Conservation (phyloP, 2,797 vertebrate genomes). For the Staurois parvus region DNA sequence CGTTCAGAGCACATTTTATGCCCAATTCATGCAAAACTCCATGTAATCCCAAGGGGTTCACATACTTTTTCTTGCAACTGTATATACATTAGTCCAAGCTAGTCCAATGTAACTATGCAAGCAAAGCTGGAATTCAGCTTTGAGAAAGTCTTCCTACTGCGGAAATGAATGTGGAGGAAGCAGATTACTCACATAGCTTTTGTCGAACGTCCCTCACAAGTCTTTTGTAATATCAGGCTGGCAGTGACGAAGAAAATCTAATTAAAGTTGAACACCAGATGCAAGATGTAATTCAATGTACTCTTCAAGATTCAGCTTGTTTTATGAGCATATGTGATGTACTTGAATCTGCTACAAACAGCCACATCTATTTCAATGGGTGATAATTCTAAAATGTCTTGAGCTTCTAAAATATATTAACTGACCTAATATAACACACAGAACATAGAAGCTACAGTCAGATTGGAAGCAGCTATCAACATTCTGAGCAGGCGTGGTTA, state of each 20-base stretch:
- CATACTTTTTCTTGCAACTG: too few species aligned
- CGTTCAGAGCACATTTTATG: too few species aligned
- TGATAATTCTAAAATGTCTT: too few species aligned
- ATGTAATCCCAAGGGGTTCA: too few species aligned
- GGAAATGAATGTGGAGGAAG: background rate
- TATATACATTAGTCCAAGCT: too few species aligned
- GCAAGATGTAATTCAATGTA: slow-evolving; percentile 53
- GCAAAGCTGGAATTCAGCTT: background rate
- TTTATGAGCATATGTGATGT: slow-evolving; percentile 34
- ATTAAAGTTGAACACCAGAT: slow-evolving; percentile 50
- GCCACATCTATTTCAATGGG: background rate
- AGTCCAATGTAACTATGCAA: too few species aligned
- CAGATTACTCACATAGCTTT: background rate
- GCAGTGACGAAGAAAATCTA: slow-evolving; percentile 33
- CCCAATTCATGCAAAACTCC: too few species aligned
- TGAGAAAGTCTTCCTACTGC: background rate
- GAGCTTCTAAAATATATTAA: too few species aligned
- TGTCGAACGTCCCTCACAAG: slow-evolving; percentile 6
- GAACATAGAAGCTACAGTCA: background rate
- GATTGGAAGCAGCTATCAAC: background rate
- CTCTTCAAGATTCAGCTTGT: slow-evolving; percentile 38
- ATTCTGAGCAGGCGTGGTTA: background rate
- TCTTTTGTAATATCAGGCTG: slow-evolving; percentile 17
- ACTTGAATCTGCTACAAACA: slow-evolving; percentile 4
- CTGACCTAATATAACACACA: background rate